Conservation (phyloP, 64 coral and sea anemone species). For the Dendronephthya gigantea region DNA sequence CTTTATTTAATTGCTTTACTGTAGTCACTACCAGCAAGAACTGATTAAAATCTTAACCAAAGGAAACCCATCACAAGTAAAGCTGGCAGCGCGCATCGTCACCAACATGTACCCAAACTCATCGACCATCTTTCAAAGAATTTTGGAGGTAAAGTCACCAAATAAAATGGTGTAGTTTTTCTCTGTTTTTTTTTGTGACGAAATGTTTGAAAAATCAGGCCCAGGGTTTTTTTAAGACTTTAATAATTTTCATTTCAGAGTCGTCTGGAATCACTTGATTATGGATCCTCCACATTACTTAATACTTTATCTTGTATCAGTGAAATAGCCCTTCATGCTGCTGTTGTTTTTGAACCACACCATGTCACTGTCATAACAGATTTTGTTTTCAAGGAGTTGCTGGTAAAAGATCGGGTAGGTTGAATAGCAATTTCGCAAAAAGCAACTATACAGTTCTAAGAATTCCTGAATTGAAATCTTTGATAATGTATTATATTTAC, state of each 20-base stretch:
- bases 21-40: conserved; percentile 74
- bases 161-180: no score
- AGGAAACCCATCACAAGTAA: conserved; percentile 71
- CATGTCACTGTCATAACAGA: conserved; percentile 57
- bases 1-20: conserved; percentile 9
- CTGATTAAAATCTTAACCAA: conserved; percentile 61
- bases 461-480: no score
- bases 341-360: conserved; percentile 60
- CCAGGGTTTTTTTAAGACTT: background rate
- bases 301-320: conserved; percentile 60
- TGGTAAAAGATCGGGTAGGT: conserved; percentile 93
- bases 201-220: background rate
- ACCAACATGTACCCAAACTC: conserved; percentile 53
- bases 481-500: no score
- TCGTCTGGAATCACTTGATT: conserved; percentile 27
- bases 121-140: conserved; percentile 60
- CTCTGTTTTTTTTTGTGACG: no score
- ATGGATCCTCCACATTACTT: conserved; percentile 54
- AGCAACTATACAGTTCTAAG: no score
- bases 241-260: background rate
- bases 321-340: conserved; percentile 60
- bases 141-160: conserved; percentile 61
- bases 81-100: conserved; percentile 60
- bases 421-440: background rate
- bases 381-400: conserved; percentile 88